Evolutionary conservation across 2,888 invertebrate species (phyloP), one percentile per base, ranked within the genome.

Genomic region (Thecocarcelia acutangulata): DNA sequence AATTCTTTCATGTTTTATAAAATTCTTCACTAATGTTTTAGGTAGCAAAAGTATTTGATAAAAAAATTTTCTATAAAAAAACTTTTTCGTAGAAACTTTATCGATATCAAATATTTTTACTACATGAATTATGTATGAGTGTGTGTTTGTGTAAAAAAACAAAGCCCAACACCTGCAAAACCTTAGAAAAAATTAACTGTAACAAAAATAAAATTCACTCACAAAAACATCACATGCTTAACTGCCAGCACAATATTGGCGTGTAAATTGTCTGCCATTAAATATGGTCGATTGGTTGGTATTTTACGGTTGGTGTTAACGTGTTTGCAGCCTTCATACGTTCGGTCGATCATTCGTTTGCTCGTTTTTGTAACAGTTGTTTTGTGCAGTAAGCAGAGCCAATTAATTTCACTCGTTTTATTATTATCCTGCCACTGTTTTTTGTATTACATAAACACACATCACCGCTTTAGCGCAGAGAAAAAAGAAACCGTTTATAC

Each of bases 391-490:
- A 28, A 56, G 21, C 17, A 56, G 24, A 28, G 56, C 48, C 74
- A 80, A 80, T 80, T 75, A 75, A 64, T 75, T 80, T 69, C 69
- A 75, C 33, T 75, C 42, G 46, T 50, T 52, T 42, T 61, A 73
- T 42, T 66, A 69, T 58, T 63, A 56, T 54, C 52, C 44, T 50
- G 59, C 59, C 50, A 59, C 48, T 40, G 54, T 58, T 54, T 37
- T n/a, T n/a, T n/a, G n/a, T n/a, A 13, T 48, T 13, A 24, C 48
- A 59, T 13, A 15, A 59, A n/a, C 17, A 37, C 21, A 28, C 19
- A 21, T 33, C n/a, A 33, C 44, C n/a, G 46, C 12, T 56, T 17
- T 13, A n/a, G n/a, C n/a, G n/a, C n/a, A n/a, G n/a, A n/a, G 21
- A 1, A 24, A 12, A 19, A 19, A 59, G 1, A 8, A 19, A 19